Conservation (phyloP, 1,140 invertebrate species). For the Danaus melanippus region DNA sequence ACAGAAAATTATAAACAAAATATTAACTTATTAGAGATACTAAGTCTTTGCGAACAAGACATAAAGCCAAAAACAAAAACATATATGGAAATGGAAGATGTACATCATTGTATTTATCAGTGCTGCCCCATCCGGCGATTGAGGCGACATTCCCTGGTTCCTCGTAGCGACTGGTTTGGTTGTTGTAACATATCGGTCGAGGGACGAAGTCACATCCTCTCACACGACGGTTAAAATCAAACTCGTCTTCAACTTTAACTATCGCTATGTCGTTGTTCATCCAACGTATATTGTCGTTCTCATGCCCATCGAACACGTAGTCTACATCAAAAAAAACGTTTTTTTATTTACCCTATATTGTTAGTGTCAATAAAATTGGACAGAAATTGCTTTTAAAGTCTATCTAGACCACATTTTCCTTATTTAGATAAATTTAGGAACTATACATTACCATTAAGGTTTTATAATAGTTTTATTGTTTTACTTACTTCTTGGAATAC, state of each 20-base stretch:
- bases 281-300: slow-evolving; percentile 51
- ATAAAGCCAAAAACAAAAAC: slow-evolving; percentile 2
- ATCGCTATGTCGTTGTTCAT: slow-evolving; percentile 55
- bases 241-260: slow-evolving; percentile 44
- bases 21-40: no score
- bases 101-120: slow-evolving; percentile 32
- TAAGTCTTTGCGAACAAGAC: slow-evolving; percentile 4
- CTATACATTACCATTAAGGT: no score
- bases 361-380: no score
- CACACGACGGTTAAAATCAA: slow-evolving; percentile 40
- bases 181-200: slow-evolving; percentile 36
- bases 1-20: no score
- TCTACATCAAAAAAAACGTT: slow-evolving; percentile 18
- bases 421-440: no score
- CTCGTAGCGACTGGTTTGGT: slow-evolving; percentile 28
- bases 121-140: slow-evolving; percentile 45
- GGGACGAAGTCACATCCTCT: slow-evolving; percentile 49
- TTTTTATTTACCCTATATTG: not conserved
- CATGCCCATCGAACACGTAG: slow-evolving; percentile 42
- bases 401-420: no score
- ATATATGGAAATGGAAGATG: slow-evolving; percentile 13
- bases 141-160: slow-evolving; percentile 24
- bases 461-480: no score
- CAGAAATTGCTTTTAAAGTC: no score
- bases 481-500: slow-evolving; percentile 48